Evolutionary conservation across 2,888 invertebrate genomes (phyloP).

Genomic region (Tanaodytes sp.): DNA sequence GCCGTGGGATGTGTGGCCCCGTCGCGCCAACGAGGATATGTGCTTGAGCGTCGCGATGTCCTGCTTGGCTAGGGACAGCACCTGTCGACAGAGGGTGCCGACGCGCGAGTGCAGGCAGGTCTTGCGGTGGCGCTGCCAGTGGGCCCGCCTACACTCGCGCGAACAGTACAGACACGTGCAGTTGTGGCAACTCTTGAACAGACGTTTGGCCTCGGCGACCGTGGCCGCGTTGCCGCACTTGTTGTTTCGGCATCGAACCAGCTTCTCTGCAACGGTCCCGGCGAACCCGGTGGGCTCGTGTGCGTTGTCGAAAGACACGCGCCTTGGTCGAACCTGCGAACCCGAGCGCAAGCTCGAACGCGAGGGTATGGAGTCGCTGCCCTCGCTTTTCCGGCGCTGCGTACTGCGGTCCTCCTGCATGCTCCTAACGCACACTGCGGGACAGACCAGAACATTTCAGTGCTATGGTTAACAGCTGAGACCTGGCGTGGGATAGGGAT

Average conservation of each 20-base stretch:
- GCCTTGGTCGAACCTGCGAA: conserved; percentile 62
- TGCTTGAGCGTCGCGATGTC: conserved; percentile 83
- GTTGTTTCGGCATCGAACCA: conserved; percentile 85
- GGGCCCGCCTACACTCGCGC: conserved; percentile 88
- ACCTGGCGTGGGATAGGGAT: not conserved
- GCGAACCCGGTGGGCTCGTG: conserved; percentile 73
- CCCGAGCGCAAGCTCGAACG: conserved; percentile 51
- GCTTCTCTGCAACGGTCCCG: conserved; percentile 74
- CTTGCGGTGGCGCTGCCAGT: conserved; percentile 94
- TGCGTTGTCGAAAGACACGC: conserved; percentile 77
- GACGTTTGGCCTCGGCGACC: conserved; percentile 83
- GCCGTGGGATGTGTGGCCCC: conserved; percentile 88
- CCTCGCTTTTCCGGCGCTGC: conserved; percentile 79
- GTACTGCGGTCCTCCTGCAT: conserved; percentile 63
- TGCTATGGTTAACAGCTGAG: not conserved
- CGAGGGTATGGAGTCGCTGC: conserved; percentile 75
- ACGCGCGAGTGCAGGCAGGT: conserved; percentile 93
- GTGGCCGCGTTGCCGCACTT: conserved; percentile 84
- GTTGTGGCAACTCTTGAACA: conserved; percentile 94
- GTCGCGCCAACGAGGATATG: conserved; percentile 87
- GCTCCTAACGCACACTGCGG: conserved; percentile 69
- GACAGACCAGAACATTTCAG: conserved; percentile 31
- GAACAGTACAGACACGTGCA: conserved; percentile 96
- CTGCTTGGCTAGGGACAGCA: conserved; percentile 86
- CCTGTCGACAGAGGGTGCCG: conserved; percentile 89